A percentile compares a stretch with the other conserved stretches of the same genome.
Evolutionary conservation across 2,797 vertebrate species (phyloP).

Genomic region (Xenops minutus): DNA sequence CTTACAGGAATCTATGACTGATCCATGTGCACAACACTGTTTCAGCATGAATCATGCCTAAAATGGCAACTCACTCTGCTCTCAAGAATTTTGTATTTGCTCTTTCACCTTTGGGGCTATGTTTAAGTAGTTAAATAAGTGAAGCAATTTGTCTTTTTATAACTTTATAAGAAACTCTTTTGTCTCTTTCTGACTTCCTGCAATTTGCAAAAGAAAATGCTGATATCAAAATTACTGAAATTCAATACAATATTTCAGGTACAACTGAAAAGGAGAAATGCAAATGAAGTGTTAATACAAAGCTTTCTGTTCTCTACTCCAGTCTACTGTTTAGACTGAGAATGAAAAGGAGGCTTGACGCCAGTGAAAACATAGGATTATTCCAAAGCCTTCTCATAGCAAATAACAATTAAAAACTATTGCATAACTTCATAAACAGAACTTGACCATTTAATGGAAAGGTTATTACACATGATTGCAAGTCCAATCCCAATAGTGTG

Average conservation of each 20-base stretch:
- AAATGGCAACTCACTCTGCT: neutral
- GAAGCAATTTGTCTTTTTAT: neutral
- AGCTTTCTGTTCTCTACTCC: neutral
- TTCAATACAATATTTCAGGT: neutral
- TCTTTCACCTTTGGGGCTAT: neutral
- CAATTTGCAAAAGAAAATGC: neutral
- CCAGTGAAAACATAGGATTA: neutral
- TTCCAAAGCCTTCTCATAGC: neutral
- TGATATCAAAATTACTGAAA: neutral
- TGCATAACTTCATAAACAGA: neutral
- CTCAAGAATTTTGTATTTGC: neutral
- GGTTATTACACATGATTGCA: neutral
- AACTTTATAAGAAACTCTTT: neutral
- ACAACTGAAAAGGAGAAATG: neutral
- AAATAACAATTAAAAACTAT: neutral
- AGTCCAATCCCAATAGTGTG: neutral
- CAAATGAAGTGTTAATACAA: neutral
- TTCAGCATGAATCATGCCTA: neutral
- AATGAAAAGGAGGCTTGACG: neutral
- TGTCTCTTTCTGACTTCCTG: neutral
- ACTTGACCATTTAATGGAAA: neutral
- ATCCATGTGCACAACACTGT: neutral
- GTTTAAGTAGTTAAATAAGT: neutral
- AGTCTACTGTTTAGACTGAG: neutral
- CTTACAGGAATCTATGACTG: neutral